Conservation (phyloP, 2,888 invertebrate genomes). For the Petrolisthes manimaculis region DNA sequence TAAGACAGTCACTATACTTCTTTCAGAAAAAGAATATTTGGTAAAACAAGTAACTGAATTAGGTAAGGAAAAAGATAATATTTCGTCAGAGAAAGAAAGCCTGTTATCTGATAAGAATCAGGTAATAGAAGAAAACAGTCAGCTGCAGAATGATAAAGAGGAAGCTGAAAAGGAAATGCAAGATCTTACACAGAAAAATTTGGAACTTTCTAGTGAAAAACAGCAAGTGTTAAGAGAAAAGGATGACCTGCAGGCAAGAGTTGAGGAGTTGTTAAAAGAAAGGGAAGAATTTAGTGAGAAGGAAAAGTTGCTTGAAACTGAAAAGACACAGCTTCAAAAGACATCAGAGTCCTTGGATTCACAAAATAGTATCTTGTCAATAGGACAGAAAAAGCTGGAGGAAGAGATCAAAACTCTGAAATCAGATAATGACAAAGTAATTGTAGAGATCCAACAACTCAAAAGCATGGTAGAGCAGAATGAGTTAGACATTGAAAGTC, state of each 20-base stretch:
- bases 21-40: constrained; percentile 11
- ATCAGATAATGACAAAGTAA: constrained; percentile 20
- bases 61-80: background rate
- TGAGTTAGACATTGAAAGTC: constrained; percentile 25
- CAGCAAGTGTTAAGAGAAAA: constrained; percentile 16
- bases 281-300: constrained; percentile 10
- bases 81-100: background rate
- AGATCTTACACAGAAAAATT: constrained; percentile 6
- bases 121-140: background rate
- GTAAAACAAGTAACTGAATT: constrained; percentile 18
- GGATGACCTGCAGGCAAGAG: background rate
- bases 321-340: background rate
- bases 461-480: constrained; percentile 15
- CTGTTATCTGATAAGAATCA: background rate
- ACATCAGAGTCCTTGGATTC: background rate
- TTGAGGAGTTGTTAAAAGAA: background rate
- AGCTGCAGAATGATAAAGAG: constrained; percentile 17
- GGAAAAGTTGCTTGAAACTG: background rate
- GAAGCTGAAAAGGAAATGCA: constrained; percentile 5
- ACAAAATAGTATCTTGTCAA: background rate
- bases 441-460: constrained; percentile 2
- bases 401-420: background rate
- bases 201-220: constrained; percentile 4
- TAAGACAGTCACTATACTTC: background rate
- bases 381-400: background rate